A percentile compares a stretch with the other conserved stretches of the same genome.
Evolutionary conservation across 2,888 invertebrate species (phyloP).

Genomic region (Loripinus fragilis): DNA sequence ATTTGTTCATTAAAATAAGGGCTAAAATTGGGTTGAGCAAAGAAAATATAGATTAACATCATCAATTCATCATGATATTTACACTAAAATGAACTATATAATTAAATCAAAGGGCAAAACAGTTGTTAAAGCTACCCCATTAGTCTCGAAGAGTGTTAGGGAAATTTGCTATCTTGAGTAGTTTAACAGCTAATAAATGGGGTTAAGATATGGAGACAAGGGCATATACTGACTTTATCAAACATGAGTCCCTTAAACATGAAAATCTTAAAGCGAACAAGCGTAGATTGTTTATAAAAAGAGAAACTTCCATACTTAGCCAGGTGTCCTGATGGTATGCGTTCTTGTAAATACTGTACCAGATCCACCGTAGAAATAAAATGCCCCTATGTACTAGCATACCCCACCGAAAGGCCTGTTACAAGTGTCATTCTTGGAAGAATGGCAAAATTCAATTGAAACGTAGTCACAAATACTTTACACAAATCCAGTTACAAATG

Average conservation of each 20-base stretch:
- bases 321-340: not conserved
- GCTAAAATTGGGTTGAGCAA: not conserved
- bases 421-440: not conserved
- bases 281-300: not conserved
- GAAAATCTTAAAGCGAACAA: not conserved
- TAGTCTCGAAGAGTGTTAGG: not conserved
- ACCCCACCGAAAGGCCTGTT: not conserved
- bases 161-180: not conserved
- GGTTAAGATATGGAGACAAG: not conserved
- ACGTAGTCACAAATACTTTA: not conserved
- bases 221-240: not conserved
- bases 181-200: not conserved
- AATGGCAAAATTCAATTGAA: not conserved
- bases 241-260: not conserved
- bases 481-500: not conserved
- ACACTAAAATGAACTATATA: not conserved
- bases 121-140: not conserved
- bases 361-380: not conserved
- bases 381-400: not conserved
- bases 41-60: not conserved
- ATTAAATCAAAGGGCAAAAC: not conserved
- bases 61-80: not conserved
- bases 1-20: not conserved
- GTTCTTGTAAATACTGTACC: not conserved
- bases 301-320: not conserved